Base-by-base conservation (phyloP, 2,888 invertebrate genomes). In the Xylophagus ater region DNA sequence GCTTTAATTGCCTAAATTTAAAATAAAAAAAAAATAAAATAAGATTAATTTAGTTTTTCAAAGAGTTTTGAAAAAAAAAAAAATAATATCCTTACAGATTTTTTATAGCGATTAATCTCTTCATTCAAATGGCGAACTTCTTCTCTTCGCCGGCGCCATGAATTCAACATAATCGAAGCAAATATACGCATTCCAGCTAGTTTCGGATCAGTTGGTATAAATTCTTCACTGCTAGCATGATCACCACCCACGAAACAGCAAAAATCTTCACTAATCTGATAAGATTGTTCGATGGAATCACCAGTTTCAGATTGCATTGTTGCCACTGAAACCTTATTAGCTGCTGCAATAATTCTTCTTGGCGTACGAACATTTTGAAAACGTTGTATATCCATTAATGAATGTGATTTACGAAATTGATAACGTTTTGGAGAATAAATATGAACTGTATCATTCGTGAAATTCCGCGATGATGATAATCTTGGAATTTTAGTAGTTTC, bases 131-230 rank as follows among this genome's bases (percentile, higher is more conserved):
- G 35, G 4, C 44, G 49, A 3, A 59, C 55, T 21, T 62, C 59
- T 3, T 50, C 50, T 1, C 56, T 51, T 5, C 58, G 40, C 8
- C 50, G 50, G 1, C 62, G 57, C 62, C 62, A 62, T 4, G 58
- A 53, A 35, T 56, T 51, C 17, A 62, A 31, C 53, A 60, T 54
- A 4, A 60, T 47, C 4, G 53, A 51, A 1, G 56, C 48, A 15
- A 61, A 56, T 10, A 58, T 46, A 30, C 42, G 55, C 50, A 56
- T 48, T 9, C 55, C 54, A 15, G 55, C 51, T 9, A 45, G 41
- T 26, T 53, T 56, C 4, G 54, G 40, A 36, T 54, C 53, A 13
- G 19, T 19, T 13, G 26, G 26, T 14, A 2, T 13, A 3, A 26
- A 26, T 3, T 10, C 3, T 7, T 32, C 33, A 6, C 6, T 2